phyloP scores from a whole-genome alignment of 2,888 invertebrate species.

The Cheilosia scutellata region DNA sequence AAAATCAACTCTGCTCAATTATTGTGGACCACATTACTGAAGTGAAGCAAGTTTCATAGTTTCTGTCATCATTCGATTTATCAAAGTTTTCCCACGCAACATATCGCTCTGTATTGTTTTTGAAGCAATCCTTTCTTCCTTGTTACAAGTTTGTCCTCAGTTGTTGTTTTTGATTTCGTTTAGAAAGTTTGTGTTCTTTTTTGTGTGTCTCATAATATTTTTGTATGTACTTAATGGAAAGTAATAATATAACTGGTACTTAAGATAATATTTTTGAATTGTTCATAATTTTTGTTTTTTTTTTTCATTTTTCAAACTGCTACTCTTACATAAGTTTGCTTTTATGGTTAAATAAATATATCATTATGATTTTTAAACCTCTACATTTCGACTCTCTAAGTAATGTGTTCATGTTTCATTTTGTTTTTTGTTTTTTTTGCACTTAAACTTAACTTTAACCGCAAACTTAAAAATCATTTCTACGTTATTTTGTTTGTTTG shows the following conservation, averaged over 20 bases:
- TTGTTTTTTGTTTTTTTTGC: slow-evolving; percentile 16
- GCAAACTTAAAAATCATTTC: slow-evolving; percentile 50
- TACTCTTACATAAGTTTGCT: slow-evolving; percentile 68
- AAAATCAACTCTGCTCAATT: too few relatives aligned
- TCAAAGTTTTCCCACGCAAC: background rate
- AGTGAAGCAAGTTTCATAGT: background rate
- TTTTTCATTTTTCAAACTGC: slow-evolving; percentile 60
- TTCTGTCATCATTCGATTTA: background rate
- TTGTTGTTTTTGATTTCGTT: slow-evolving; percentile 32
- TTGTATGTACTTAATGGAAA: slow-evolving; percentile 8
- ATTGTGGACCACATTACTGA: too few relatives aligned
- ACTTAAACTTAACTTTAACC: slow-evolving; percentile 63
- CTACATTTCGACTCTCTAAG: slow-evolving; percentile 74
- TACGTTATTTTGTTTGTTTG: slow-evolving; percentile 18
- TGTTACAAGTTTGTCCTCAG: slow-evolving; percentile 25
- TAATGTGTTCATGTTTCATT: slow-evolving; percentile 45
- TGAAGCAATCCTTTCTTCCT: background rate
- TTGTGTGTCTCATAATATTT: background rate
- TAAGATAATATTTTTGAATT: slow-evolving; percentile 32
- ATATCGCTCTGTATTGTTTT: background rate
- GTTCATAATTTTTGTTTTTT: slow-evolving; percentile 5
- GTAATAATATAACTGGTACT: slow-evolving; percentile 34
- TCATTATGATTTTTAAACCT: slow-evolving; percentile 63
- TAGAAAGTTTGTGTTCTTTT: slow-evolving; percentile 21
- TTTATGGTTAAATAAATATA: slow-evolving; percentile 53